Evolutionary conservation across 2,113 vertebrate species (phyloP).

Genomic region (Psittacula cyanocephala): DNA sequence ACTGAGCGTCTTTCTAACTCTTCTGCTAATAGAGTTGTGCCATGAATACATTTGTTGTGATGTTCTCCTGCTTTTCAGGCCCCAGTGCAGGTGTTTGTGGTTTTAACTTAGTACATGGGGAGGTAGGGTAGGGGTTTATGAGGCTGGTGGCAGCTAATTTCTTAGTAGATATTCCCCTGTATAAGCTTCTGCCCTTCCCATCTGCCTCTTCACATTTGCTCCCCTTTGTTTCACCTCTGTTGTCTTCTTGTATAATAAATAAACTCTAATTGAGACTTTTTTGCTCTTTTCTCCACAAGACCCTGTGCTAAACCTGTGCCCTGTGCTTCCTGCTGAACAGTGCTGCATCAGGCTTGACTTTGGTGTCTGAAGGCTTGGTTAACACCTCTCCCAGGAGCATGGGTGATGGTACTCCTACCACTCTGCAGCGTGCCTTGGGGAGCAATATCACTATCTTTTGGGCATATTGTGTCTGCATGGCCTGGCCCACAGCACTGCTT

Average conservation of each 20-base stretch:
- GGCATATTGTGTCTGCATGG: background rate
- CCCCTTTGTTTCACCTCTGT: background rate
- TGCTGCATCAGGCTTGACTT: background rate
- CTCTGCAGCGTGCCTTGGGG: background rate
- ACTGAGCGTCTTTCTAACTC: background rate
- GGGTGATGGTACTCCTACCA: background rate
- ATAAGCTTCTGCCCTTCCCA: background rate
- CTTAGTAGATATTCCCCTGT: background rate
- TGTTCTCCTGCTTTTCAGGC: background rate
- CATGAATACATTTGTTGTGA: background rate
- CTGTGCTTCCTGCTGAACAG: background rate
- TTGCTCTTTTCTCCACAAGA: background rate
- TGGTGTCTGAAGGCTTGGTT: background rate
- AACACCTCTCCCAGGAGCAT: background rate
- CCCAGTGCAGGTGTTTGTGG: background rate
- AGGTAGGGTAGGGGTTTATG: background rate
- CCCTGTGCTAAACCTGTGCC: fast-evolving
- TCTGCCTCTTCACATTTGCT: background rate
- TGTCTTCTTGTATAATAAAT: background rate
- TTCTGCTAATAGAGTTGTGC: background rate
- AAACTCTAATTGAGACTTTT: background rate
- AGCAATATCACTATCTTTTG: background rate
- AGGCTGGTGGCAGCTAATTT: background rate
- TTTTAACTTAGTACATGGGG: background rate
- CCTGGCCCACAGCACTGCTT: background rate